A percentile compares a stretch with the other conserved stretches of the same genome.
Evolutionary conservation across 2,888 invertebrate species (phyloP).

Genomic region (Drosophila borborema): DNA sequence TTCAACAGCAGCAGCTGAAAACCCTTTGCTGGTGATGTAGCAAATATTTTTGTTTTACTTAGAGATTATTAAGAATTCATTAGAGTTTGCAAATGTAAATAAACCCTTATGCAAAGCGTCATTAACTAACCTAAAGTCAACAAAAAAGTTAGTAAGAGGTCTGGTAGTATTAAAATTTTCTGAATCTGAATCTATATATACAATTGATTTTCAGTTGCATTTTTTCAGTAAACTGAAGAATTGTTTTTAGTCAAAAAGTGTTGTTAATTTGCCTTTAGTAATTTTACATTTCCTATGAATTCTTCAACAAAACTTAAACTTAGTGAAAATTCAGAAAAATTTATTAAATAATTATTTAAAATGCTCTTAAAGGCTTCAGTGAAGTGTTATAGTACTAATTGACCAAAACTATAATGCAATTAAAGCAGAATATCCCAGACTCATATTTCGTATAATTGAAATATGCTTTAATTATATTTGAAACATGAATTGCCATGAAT

Average conservation of each 20-base stretch:
- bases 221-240: background rate
- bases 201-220: background rate
- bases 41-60: conserved; percentile 27
- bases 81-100: conserved; percentile 65
- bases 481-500: background rate
- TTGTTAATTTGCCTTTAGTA: background rate
- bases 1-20: background rate
- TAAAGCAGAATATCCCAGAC: background rate
- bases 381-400: background rate
- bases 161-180: background rate
- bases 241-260: background rate
- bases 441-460: background rate
- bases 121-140: conserved; percentile 23
- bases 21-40: background rate
- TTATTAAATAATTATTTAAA: background rate
- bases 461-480: background rate
- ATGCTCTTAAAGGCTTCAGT: background rate
- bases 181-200: background rate
- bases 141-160: background rate
- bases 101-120: conserved; percentile 37
- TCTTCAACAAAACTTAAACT: background rate
- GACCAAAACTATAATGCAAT: too few relatives aligned
- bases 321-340: background rate
- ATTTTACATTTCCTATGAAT: too few relatives aligned
- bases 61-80: conserved; percentile 75